Conservation (phyloP, 1,140 invertebrate species). For the Riptortus pedestris region DNA sequence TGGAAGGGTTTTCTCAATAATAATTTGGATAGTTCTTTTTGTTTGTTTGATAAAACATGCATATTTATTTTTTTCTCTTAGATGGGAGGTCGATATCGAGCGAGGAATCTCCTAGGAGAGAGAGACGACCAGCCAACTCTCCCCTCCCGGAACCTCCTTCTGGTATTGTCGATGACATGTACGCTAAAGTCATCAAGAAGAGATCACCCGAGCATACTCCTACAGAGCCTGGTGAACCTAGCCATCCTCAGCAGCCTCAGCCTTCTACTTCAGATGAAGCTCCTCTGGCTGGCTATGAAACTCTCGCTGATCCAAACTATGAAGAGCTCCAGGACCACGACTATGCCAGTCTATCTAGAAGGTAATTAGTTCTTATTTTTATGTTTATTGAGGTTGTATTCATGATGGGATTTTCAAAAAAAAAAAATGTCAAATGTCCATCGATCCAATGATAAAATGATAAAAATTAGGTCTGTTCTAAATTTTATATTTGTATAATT, state of each 20-base stretch:
- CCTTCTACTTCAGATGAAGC: slow-evolving; percentile 10
- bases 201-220: background rate
- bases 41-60: too few species aligned
- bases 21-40: too few species aligned
- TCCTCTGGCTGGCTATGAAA: slow-evolving; percentile 15
- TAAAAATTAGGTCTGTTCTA: too few species aligned
- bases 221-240: slow-evolving; percentile 26
- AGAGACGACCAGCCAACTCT: slow-evolving; percentile 76
- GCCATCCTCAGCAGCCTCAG: slow-evolving; percentile 35
- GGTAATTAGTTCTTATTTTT: background rate
- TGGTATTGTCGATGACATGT: slow-evolving; percentile 69
- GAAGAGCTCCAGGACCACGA: slow-evolving; percentile 32
- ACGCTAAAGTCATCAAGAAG: slow-evolving; percentile 71
- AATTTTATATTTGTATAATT: too few species aligned
- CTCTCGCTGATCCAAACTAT: slow-evolving; percentile 33
- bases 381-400: background rate
- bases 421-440: too few species aligned
- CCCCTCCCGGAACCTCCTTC: slow-evolving; percentile 50
- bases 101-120: slow-evolving; percentile 63
- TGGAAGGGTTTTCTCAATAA: too few species aligned
- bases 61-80: background rate
- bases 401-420: too few species aligned
- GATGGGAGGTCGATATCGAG: background rate
- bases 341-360: slow-evolving; percentile 32
- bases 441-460: too few species aligned